A percentile compares a stretch with the other conserved stretches of the same genome.
Evolutionary conservation across 2,888 invertebrate species (phyloP).

Genomic region (Craniophora ligustri): DNA sequence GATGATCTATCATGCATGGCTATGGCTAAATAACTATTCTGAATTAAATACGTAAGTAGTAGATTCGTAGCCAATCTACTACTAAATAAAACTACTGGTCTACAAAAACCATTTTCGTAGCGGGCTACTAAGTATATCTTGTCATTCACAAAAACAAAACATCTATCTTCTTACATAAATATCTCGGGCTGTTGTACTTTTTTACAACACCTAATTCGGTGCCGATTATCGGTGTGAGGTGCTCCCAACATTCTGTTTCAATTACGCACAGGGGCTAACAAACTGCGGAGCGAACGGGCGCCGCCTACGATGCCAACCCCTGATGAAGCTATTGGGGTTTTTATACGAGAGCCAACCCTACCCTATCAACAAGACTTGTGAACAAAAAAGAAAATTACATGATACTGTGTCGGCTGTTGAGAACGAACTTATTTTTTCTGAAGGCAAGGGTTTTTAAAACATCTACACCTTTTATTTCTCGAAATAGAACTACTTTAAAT

Average conservation of each 20-base stretch:
- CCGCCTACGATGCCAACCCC: slow-evolving; percentile 48
- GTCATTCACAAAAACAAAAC: too few species aligned
- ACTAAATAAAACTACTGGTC: too few species aligned
- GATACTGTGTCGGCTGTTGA: neutral
- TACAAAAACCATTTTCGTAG: slow-evolving; percentile 7
- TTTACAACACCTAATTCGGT: neutral
- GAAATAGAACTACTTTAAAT: too few species aligned
- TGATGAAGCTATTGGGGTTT: slow-evolving; percentile 57
- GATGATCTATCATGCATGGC: too few species aligned
- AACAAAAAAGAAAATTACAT: slow-evolving; percentile 11
- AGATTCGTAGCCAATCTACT: neutral
- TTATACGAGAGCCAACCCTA: slow-evolving; percentile 36
- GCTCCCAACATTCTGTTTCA: slow-evolving; percentile 49
- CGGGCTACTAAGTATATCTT: too few species aligned
- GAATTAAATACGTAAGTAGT: neutral
- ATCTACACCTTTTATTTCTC: too few species aligned
- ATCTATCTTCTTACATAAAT: neutral
- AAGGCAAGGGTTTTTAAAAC: too few species aligned
- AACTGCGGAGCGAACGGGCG: slow-evolving; percentile 40
- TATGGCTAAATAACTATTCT: too few species aligned
- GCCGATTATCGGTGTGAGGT: slow-evolving; percentile 29
- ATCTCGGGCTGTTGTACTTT: neutral
- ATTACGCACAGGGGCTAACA: slow-evolving; percentile 53
- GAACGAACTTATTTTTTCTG: neutral
- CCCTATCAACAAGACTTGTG: slow-evolving; percentile 23